A percentile compares a stretch with the other conserved stretches of the same genome.
Evolutionary conservation across 2,888 invertebrate species (phyloP).

Genomic region (Allacma fusca): DNA sequence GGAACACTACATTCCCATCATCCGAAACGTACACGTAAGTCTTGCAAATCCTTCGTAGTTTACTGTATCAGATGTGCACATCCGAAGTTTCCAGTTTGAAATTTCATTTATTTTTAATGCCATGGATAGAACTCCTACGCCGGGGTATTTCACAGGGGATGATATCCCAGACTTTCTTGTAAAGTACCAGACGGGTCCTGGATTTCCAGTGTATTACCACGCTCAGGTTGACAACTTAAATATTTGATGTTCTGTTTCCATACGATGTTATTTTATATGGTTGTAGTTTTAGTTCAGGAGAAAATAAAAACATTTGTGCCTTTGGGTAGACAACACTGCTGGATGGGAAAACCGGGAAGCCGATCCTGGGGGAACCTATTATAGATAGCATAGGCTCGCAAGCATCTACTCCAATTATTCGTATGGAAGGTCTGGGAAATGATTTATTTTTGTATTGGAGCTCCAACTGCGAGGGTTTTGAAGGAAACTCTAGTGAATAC

Average conservation of each 20-base stretch:
- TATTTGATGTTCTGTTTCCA: too few relatives aligned
- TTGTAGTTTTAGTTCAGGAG: too few relatives aligned
- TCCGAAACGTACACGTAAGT: constrained; percentile 73
- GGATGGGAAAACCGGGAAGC: constrained; percentile 72
- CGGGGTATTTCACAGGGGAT: constrained; percentile 80
- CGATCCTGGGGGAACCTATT: constrained; percentile 70
- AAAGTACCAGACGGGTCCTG: constrained; percentile 75
- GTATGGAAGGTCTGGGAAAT: constrained; percentile 72
- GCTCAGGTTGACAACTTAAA: constrained; percentile 68
- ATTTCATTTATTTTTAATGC: too few relatives aligned
- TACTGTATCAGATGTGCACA: too few relatives aligned
- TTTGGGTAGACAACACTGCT: constrained; percentile 70
- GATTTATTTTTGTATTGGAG: constrained; percentile 83
- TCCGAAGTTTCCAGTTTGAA: too few relatives aligned
- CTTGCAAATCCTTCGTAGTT: too few relatives aligned
- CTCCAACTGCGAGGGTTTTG: constrained; percentile 71
- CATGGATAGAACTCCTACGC: constrained; percentile 73
- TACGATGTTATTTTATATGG: too few relatives aligned
- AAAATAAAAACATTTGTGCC: too few relatives aligned
- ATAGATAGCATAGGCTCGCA: constrained; percentile 72
- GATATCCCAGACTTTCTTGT: constrained; percentile 80
- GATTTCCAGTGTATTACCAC: constrained; percentile 78
- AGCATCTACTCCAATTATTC: constrained; percentile 70
- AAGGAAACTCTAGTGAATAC: constrained; percentile 64
- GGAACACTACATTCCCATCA: constrained; percentile 74